A percentile compares a stretch with the other conserved stretches of the same genome.
phyloP scores from a whole-genome alignment of 2,797 vertebrate genomes.

The Acanthurus tractus region DNA sequence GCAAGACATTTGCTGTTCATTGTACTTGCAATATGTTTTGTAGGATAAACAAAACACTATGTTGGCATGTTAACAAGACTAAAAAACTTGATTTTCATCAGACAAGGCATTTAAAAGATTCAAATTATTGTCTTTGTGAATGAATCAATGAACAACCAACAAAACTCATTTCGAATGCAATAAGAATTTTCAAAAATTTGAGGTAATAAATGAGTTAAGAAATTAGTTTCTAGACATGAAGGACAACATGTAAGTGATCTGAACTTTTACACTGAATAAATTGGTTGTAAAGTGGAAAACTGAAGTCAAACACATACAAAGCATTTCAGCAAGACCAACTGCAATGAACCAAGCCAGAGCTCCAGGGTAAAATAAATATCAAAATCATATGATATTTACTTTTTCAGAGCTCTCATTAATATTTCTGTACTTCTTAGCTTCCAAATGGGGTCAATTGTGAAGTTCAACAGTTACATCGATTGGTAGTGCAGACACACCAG shows the following conservation, averaged over 20 bases:
- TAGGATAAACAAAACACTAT: too few relatives aligned
- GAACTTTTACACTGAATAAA: not conserved
- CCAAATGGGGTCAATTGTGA: slow-evolving; percentile 1
- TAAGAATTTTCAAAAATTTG: not conserved
- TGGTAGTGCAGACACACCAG: slow-evolving; percentile 39
- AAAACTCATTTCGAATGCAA: not conserved
- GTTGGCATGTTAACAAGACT: too few relatives aligned
- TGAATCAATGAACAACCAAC: not conserved
- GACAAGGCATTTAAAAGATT: too few relatives aligned
- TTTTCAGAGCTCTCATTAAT: not conserved
- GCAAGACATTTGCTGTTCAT: too few relatives aligned
- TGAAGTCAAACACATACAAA: not conserved
- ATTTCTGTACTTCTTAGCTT: not conserved
- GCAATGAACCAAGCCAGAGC: not conserved
- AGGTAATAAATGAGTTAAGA: not conserved
- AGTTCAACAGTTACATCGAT: slow-evolving; percentile 14
- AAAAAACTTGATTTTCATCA: too few relatives aligned
- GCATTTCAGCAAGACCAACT: not conserved
- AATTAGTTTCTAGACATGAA: too few relatives aligned
- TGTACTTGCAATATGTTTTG: too few relatives aligned
- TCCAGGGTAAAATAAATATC: not conserved
- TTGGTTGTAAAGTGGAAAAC: not conserved
- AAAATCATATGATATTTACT: not conserved
- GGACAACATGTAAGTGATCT: too few relatives aligned
- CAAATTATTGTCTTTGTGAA: not conserved